Percentiles rank a stretch among this genome's conserved stretches.
These are phyloP conservation scores for Pristionchus maxplancki DNA, from an alignment of 2,888 invertebrate species.

Conservation along the genomic window DNA sequence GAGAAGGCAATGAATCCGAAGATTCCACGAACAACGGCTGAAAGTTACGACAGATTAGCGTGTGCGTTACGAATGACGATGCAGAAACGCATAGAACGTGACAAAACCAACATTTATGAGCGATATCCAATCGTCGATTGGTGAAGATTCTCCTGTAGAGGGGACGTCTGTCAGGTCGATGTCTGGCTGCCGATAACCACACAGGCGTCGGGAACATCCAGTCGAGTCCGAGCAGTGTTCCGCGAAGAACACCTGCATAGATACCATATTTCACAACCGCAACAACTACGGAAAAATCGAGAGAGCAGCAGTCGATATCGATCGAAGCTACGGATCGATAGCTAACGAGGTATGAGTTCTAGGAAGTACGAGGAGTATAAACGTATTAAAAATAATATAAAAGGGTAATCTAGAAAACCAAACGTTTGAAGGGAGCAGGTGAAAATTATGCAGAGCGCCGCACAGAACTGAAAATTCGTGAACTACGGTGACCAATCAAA, in stretches of 20 bases:
- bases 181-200: slow-evolving; percentile 15
- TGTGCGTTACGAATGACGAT: neutral
- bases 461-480: neutral
- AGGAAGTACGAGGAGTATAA: neutral
- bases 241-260: slow-evolving; percentile 18
- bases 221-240: slow-evolving; percentile 35
- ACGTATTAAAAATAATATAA: neutral
- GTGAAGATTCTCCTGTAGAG: slow-evolving; percentile 75
- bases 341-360: neutral
- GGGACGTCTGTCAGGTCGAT: slow-evolving; percentile 71
- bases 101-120: slow-evolving; percentile 70
- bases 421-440: neutral
- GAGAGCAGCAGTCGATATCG: neutral
- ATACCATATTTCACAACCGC: neutral
- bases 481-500: neutral
- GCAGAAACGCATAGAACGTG: neutral
- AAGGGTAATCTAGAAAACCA: neutral
- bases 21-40: slow-evolving; percentile 70
- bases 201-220: slow-evolving; percentile 48
- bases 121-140: slow-evolving; percentile 73
- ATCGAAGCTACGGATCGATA: neutral
- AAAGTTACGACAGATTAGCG: too few species aligned
- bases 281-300: neutral
- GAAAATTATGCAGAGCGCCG: neutral
- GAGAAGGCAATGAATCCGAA: slow-evolving; percentile 72